Evolutionary conservation across 2,797 vertebrate genomes (phyloP), one percentile per base, ranked within the genome.

Genomic region (Margarornis squamiger): DNA sequence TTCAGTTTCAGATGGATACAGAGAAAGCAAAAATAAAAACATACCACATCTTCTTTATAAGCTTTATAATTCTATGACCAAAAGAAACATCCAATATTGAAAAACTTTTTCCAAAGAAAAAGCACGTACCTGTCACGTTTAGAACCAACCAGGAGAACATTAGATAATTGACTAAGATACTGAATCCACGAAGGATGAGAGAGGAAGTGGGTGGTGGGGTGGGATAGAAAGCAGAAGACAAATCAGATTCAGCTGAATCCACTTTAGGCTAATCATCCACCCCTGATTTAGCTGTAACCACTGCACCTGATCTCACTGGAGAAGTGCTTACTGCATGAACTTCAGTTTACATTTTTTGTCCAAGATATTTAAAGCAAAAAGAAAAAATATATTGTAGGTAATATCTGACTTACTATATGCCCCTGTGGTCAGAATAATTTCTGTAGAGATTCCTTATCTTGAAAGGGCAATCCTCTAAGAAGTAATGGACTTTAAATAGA

Each of bases 141-240:
- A 45, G 8, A 15, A 46, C 23, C 7, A 7, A 54, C 36, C 61
- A 70, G 10, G 6, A 36, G 68, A 77, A 39, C 23, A 46, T 7
- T 7, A 16, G n/a, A 7, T 7, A 43, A 16, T 4, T 43, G 5
- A 49, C 16, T 9, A 58, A 82, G 11, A 26, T 5, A 34, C 19
- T 7, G 3, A 77, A 62, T 3, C 0, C 12, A 11, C 3, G 0
- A 20, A 71, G 2, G 2, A 45, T 4, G 3, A 63, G 14, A 39
- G 3, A 67, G 3, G 4, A 55, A 58, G 70, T 0, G 12, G 3
- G 3, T 34, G 23, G 11, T 45, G 12, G 36, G 12, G 32, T 29
- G 6, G 22, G 24, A 54, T 17, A 70, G 16, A 83, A 76, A 62
- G 27, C 12, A 52, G 39, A 70, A 43, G 14, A 13, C 1, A 32